These are phyloP conservation scores for Chamaea fasciata DNA, from an alignment of 2,113 vertebrate genomes.

Conservation along the genomic window DNA sequence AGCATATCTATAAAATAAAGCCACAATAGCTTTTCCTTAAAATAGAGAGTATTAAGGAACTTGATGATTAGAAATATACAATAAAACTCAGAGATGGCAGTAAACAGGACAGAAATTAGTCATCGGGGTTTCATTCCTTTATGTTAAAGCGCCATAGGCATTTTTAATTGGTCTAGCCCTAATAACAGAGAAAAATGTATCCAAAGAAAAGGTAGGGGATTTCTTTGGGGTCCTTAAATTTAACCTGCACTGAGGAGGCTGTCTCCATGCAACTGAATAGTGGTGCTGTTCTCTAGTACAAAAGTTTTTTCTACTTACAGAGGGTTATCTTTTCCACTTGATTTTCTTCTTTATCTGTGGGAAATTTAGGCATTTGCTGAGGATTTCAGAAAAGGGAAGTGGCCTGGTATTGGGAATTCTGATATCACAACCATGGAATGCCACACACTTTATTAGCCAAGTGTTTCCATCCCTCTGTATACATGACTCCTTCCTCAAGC, in stretches of 20 bases:
- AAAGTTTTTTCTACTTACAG: not conserved
- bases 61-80: not conserved
- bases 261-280: not conserved
- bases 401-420: slow-evolving; percentile 12
- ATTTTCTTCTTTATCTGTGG: not conserved
- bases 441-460: slow-evolving; percentile 33
- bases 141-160: not conserved
- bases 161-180: not conserved
- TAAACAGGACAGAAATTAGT: not conserved
- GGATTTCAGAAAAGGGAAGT: slow-evolving; percentile 6
- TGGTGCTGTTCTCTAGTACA: not conserved
- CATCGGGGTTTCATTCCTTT: not conserved
- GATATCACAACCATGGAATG: slow-evolving; percentile 52
- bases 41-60: not conserved
- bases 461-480: slow-evolving; percentile 39
- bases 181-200: not conserved
- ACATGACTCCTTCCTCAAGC: slow-evolving; percentile 30
- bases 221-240: not conserved
- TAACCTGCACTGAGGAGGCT: not conserved
- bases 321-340: not conserved
- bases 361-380: not conserved
- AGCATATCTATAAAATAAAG: slow-evolving; percentile 7
- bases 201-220: not conserved
- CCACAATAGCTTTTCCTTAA: not conserved
- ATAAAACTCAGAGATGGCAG: not conserved